phyloP scores from a whole-genome alignment of 2,797 vertebrate genomes.

The Picus viridis region DNA sequence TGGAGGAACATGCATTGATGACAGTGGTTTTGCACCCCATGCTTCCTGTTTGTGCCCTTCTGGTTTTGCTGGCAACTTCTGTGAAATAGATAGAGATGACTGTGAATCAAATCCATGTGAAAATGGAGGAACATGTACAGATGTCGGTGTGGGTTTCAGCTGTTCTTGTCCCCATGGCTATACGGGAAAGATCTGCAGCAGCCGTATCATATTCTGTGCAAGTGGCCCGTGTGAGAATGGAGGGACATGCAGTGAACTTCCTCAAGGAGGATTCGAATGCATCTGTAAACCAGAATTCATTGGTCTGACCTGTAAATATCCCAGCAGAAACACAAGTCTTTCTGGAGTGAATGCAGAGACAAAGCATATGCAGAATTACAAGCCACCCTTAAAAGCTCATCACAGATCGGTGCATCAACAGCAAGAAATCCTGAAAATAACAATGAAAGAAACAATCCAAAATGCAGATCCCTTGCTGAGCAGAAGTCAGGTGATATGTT shows the following conservation, averaged over 20 bases:
- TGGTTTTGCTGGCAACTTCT: slow-evolving; percentile 89
- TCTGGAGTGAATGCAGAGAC: slow-evolving; percentile 39
- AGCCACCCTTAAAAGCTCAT: slow-evolving; percentile 81
- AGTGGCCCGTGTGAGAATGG: slow-evolving; percentile 85
- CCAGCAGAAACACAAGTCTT: slow-evolving; percentile 42
- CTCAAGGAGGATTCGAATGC: slow-evolving; percentile 83
- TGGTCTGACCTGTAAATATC: slow-evolving; percentile 82
- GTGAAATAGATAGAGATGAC: slow-evolving; percentile 84
- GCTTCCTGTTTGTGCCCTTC: slow-evolving; percentile 87
- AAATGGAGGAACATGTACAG: slow-evolving; percentile 87
- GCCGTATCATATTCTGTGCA: slow-evolving; percentile 76
- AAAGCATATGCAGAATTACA: slow-evolving; percentile 78
- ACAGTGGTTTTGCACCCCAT: slow-evolving; percentile 74
- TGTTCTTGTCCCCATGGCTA: slow-evolving; percentile 86
- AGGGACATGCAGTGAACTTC: slow-evolving; percentile 82
- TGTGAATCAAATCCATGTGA: slow-evolving; percentile 89
- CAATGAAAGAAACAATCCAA: slow-evolving; percentile 88
- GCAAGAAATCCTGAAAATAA: slow-evolving; percentile 89
- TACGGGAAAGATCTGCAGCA: slow-evolving; percentile 85
- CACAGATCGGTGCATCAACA: slow-evolving; percentile 82
- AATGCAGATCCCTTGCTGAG: slow-evolving; percentile 82
- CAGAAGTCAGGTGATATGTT: slow-evolving; percentile 91
- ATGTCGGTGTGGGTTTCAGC: slow-evolving; percentile 81
- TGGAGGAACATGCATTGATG: slow-evolving; percentile 86
- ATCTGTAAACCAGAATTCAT: slow-evolving; percentile 83